Evolutionary conservation across 2,888 invertebrate genomes (phyloP), one percentile per base, ranked within the genome.

Genomic region (Tinea trinotella): DNA sequence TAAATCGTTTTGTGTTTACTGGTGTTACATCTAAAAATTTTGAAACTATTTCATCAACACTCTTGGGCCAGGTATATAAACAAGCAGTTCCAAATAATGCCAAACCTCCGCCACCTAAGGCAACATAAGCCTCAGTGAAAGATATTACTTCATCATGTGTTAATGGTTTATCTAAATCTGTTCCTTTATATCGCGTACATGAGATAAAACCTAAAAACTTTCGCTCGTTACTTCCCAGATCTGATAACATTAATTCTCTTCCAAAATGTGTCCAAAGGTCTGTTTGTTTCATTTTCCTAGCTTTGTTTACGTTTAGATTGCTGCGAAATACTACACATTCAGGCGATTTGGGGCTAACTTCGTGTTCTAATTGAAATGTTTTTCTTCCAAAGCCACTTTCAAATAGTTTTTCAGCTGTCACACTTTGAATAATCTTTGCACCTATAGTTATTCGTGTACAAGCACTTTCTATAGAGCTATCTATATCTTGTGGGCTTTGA

Each of bases 131-230:
- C 68, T 92, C 90, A 5, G 93, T 91, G 59, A 92, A 83, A 1
- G 88, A 86, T 62, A 91, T 80, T 22, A 91, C 90, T 68, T 91
- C 92, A 52, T 91, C 90, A 67, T 93, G 92, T 0, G 90, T 89
- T 70, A 88, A 87, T 46, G 89, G 88, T 59, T 88, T 88, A 52
- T 89, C 88, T 2, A 88, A 81, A 62, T 86, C 87, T 19, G 80
- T 87, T 3, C 92, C 92, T 63, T 90, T 85, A 73, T 93, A 96
- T 63, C 91, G 87, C 0, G 97, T 96, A 71, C 95, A 96, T 0
- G 95, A 94, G 60, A 97, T 87, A 68, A 98, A 97, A 0, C 93
- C 96, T 56, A 97, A 87, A 83, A 94, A 97, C 74, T 98, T 98
- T 60, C 92, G 88, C 60, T 91, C 88, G 59, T 89, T 87, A 61